phyloP scores from a whole-genome alignment of 1,140 invertebrate genomes.

The Drosophila simulans region DNA sequence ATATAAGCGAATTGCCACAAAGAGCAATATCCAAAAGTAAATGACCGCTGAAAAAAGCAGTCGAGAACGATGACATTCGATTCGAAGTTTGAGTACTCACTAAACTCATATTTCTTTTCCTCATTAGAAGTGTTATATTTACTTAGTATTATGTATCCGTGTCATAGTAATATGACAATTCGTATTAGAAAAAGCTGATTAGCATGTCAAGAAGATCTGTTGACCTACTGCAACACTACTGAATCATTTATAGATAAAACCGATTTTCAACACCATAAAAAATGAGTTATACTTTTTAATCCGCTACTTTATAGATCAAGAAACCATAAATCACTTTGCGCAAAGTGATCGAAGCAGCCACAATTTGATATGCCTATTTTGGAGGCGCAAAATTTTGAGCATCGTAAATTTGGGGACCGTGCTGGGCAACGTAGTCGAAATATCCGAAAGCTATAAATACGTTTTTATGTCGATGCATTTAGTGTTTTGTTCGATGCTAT shows the following conservation, averaged over 20 bases:
- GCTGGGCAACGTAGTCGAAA: constrained; percentile 25
- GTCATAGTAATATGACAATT: neutral
- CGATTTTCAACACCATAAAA: neutral
- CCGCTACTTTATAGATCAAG: neutral
- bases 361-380: constrained; percentile 21
- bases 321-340: constrained; percentile 15
- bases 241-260: too few relatives aligned
- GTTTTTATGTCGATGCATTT: constrained; percentile 44
- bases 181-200: neutral
- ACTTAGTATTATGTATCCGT: neutral
- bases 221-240: too few relatives aligned
- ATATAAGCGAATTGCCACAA: constrained; percentile 48
- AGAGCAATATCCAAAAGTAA: constrained; percentile 67
- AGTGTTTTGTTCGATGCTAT: neutral
- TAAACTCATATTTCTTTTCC: neutral
- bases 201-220: neutral
- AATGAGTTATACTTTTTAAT: constrained; percentile 10
- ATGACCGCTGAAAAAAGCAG: constrained; percentile 52
- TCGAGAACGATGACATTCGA: constrained; percentile 9
- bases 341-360: constrained; percentile 15
- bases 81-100: constrained; percentile 15
- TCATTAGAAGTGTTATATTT: neutral
- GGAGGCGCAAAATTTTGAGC: constrained; percentile 34
- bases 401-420: constrained; percentile 55
- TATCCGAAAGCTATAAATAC: constrained; percentile 54